Evolutionary conservation across 2,888 invertebrate species (phyloP).

Genomic region (Altica lythri): DNA sequence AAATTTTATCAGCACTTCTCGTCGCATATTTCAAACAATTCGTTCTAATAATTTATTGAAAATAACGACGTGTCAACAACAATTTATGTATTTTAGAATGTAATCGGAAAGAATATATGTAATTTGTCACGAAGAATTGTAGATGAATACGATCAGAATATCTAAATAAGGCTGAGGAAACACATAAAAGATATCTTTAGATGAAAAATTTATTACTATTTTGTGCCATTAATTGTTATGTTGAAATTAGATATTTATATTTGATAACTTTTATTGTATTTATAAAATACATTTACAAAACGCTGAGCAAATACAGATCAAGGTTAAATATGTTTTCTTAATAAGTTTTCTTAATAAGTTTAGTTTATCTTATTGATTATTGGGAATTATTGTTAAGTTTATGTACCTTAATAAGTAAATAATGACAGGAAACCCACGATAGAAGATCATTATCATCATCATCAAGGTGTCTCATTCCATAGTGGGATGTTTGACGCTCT

Average conservation of each 20-base stretch:
- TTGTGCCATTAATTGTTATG: too few species aligned
- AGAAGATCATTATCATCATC: too few species aligned
- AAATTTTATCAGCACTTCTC: too few species aligned
- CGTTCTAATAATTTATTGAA: not conserved
- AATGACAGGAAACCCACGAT: too few species aligned
- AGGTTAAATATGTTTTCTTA: not conserved
- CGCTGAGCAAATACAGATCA: not conserved
- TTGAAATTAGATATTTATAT: not conserved
- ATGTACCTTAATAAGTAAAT: too few species aligned
- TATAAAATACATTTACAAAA: not conserved
- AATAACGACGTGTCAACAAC: slow-evolving; percentile 6
- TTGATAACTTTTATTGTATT: slow-evolving; percentile 1
- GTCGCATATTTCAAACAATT: too few species aligned
- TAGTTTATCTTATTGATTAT: too few species aligned
- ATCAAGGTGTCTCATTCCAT: too few species aligned
- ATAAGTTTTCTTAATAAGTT: not conserved
- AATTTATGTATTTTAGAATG: slow-evolving; percentile 4
- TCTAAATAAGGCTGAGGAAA: slow-evolving; percentile 3
- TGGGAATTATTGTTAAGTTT: too few species aligned
- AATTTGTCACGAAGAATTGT: slow-evolving; percentile 7
- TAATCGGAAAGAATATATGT: not conserved
- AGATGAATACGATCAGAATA: not conserved
- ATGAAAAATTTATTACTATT: too few species aligned
- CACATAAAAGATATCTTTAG: too few species aligned
- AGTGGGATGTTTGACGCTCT: too few species aligned